A percentile compares a stretch with the other conserved stretches of the same genome.
phyloP scores from a whole-genome alignment of 2,797 vertebrate genomes.

The Ciconia nigra region DNA sequence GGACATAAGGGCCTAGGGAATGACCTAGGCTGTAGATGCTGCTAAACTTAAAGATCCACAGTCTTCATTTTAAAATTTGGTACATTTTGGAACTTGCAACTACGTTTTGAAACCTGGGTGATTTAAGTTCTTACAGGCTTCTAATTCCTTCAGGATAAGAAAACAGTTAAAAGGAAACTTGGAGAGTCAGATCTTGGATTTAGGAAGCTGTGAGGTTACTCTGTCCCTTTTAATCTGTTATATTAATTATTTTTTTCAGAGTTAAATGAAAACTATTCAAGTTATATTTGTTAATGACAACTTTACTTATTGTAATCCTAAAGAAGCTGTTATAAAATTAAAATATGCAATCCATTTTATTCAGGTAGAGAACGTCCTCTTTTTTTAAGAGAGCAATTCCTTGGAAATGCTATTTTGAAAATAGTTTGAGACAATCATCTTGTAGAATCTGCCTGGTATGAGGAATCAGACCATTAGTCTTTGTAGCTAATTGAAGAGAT shows the following conservation, averaged over 20 bases:
- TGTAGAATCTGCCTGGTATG: background rate
- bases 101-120: background rate
- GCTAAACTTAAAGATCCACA: background rate
- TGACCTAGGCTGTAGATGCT: background rate
- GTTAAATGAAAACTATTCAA: background rate
- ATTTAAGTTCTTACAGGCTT: background rate
- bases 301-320: background rate
- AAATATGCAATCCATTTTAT: background rate
- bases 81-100: background rate
- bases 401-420: background rate
- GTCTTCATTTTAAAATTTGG: background rate
- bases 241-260: background rate
- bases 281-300: background rate
- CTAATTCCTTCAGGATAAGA: background rate
- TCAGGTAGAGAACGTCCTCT: background rate
- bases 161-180: background rate
- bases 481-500: background rate
- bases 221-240: background rate
- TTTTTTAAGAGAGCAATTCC: background rate
- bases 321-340: background rate
- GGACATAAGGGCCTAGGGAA: background rate
- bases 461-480: background rate
- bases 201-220: rapidly evolving
- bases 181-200: background rate
- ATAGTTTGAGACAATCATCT: background rate